Evolutionary conservation across 2,888 invertebrate genomes (phyloP), one percentile per base, ranked within the genome.

Genomic region (Schrankia costaestrigalis): DNA sequence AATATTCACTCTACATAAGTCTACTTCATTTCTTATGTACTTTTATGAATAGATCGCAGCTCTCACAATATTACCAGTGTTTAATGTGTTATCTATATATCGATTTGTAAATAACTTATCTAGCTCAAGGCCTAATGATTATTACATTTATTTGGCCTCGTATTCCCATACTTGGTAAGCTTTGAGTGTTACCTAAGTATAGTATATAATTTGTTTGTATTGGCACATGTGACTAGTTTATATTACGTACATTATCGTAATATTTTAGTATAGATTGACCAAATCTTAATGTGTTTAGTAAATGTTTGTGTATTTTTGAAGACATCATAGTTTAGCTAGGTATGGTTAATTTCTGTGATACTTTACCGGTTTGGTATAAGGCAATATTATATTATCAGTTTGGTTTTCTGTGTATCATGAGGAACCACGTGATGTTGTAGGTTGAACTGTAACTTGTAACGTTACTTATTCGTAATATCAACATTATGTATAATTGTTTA

Each of bases 321-420:
- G 64, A 74, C 75, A 67, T 67, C 72, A 77, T 81, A 81, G 78
- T 80, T 81, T 84, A 85, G 85, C 80, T 86, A 85, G 82, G 74
- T 79, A 77, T 76, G 77, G 77, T 86, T 86, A 78, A 83, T 84
- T 87, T 86, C 86, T 87, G 86, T 86, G 86, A 87, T 87, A 87
- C 82, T 85, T 84, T 85, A 83, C 85, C 85, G 69, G 62, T 78
- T 76, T 70, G 83, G 82, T 85, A 86, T 84, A 83, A 84, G 81
- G 71, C 71, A 79, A 75, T 82, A 69, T 73, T 76, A 71, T 70
- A 66, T 63, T 71, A 68, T 58, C 66, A 56, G 53, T 76, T 76
- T 74, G 56, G 56, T 63, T 57, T 55, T 54, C 60, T 58, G 63
- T 46, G 60, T 56, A 53, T 46, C 52, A 30, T 42, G 22, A 35